Conservation (phyloP, 2,113 vertebrate species). For the Anser brachyrhynchus region DNA sequence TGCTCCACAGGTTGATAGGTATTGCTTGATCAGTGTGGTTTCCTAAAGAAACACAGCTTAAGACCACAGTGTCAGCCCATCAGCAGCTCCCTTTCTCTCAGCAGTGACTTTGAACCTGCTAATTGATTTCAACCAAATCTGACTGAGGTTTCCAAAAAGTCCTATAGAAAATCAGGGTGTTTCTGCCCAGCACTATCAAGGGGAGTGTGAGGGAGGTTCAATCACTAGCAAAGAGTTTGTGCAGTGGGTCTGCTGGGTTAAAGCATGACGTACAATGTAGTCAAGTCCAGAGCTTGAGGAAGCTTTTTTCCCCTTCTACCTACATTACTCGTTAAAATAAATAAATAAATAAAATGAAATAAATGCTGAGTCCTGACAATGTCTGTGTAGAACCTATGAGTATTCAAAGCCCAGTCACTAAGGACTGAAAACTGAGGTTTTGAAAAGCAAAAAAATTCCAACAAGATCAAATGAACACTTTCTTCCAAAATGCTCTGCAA, state of each 20-base stretch:
- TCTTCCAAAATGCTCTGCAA: not conserved
- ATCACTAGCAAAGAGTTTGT: not conserved
- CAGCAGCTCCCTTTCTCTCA: not conserved
- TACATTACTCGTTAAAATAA: not conserved
- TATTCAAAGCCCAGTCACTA: not conserved
- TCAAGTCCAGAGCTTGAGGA: not conserved
- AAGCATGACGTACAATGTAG: not conserved
- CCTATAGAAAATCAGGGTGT: not conserved
- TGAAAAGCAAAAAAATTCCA: not conserved
- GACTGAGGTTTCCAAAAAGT: not conserved
- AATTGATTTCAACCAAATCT: not conserved
- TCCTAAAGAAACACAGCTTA: not conserved
- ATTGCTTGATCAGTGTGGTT: not conserved
- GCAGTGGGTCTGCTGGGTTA: not conserved
- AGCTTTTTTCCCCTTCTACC: not conserved
- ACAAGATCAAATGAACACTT: not conserved
- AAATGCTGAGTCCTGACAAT: not conserved
- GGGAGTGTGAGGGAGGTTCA: accelerated
- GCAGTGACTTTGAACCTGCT: not conserved
- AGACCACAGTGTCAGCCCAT: not conserved
- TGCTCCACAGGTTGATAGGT: not conserved
- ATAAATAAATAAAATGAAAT: not conserved
- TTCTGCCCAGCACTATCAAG: accelerated
- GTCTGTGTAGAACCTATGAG: not conserved
- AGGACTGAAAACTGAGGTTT: not conserved